phyloP scores from a whole-genome alignment of 1,140 invertebrate genomes.

The Cydia amplana region DNA sequence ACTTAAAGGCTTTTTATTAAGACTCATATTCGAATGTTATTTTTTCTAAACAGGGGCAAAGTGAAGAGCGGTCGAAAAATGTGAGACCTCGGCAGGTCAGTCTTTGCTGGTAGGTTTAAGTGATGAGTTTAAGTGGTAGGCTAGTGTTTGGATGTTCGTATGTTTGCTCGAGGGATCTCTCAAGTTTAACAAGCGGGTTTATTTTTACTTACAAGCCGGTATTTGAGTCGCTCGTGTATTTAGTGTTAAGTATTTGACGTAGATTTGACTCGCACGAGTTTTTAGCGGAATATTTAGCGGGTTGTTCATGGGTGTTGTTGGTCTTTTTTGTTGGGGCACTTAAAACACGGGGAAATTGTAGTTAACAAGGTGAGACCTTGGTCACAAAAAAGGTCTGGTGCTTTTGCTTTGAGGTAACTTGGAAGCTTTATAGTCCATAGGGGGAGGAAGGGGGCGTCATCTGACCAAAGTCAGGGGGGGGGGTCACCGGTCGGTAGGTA shows the following conservation, averaged over 20 bases:
- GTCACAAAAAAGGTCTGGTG: too few relatives aligned
- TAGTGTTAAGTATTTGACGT: constrained; percentile 31
- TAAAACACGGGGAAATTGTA: background rate
- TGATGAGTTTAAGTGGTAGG: constrained; percentile 70
- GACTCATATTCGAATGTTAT: background rate
- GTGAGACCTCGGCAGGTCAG: constrained; percentile 36
- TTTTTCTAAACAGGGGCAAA: background rate
- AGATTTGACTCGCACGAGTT: constrained; percentile 29
- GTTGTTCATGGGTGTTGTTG: background rate
- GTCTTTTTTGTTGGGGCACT: background rate
- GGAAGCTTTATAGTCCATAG: too few relatives aligned
- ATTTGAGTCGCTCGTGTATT: constrained; percentile 24
- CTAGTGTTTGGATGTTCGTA: constrained; percentile 72
- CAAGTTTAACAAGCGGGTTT: constrained; percentile 58
- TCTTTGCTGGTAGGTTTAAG: constrained; percentile 62
- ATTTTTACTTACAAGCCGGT: constrained; percentile 31
- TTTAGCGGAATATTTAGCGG: constrained; percentile 19
- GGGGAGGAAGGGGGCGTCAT: too few relatives aligned
- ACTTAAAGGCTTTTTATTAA: background rate
- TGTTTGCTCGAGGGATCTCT: constrained; percentile 66
- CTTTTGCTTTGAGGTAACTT: too few relatives aligned
- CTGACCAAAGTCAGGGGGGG: too few relatives aligned
- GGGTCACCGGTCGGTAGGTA: too few relatives aligned
- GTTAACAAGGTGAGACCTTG: background rate
- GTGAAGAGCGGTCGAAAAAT: background rate